Percentiles rank a stretch among this genome's conserved stretches.
These are phyloP conservation scores for Heliconius congener DNA, from an alignment of 1,140 invertebrate genomes.

Conservation along the genomic window DNA sequence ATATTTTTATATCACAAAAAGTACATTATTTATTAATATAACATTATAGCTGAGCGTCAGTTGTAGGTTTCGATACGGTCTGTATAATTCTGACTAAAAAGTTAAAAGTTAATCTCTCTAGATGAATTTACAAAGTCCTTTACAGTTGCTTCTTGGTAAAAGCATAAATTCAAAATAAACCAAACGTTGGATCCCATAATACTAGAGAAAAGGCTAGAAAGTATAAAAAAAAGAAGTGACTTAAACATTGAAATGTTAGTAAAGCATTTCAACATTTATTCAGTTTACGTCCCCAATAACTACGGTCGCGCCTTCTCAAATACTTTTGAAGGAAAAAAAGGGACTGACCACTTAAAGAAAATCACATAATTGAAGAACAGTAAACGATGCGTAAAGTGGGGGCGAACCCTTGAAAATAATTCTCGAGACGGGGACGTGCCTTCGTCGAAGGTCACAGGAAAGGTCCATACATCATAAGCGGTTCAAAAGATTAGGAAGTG, in stretches of 20 bases:
- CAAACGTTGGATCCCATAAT: too few species aligned
- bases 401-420: slow-evolving; percentile 72
- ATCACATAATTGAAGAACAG: slow-evolving; percentile 80
- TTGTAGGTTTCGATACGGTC: too few species aligned
- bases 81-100: too few species aligned
- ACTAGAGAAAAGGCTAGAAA: neutral
- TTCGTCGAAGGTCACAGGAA: slow-evolving; percentile 62
- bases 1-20: too few species aligned
- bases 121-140: too few species aligned
- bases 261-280: slow-evolving; percentile 17
- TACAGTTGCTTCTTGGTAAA: too few species aligned
- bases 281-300: slow-evolving; percentile 27
- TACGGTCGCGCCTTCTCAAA: slow-evolving; percentile 43
- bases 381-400: slow-evolving; percentile 76
- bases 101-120: too few species aligned
- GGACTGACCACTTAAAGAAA: slow-evolving; percentile 76
- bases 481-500: slow-evolving; percentile 48
- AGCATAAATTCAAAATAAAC: too few species aligned
- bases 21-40: too few species aligned
- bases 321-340: slow-evolving; percentile 55
- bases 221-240: neutral
- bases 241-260: slow-evolving; percentile 19
- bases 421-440: slow-evolving; percentile 71
- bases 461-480: slow-evolving; percentile 64
- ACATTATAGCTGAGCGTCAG: too few species aligned